These are phyloP conservation scores for Tetragonula carbonaria DNA, from an alignment of 2,888 invertebrate genomes.

Conservation along the genomic window DNA sequence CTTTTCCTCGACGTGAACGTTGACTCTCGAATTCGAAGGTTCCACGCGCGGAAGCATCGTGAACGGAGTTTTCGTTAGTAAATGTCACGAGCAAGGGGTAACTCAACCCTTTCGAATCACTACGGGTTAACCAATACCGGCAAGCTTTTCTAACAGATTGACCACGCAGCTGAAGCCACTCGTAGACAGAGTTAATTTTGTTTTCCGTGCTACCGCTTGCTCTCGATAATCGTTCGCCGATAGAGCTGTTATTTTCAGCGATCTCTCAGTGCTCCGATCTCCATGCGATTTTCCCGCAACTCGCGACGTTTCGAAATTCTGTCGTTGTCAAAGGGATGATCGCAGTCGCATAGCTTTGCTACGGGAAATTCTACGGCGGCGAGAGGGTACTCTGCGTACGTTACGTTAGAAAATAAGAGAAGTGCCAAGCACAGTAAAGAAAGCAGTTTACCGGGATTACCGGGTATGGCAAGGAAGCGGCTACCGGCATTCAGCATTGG, in stretches of 20 bases:
- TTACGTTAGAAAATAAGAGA: constrained; percentile 20
- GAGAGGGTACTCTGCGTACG: constrained; percentile 4
- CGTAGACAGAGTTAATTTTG: constrained; percentile 26
- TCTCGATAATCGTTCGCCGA: constrained; percentile 42
- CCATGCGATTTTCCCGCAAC: constrained; percentile 36
- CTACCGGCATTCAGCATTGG: constrained; percentile 82
- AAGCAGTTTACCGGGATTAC: constrained; percentile 79
- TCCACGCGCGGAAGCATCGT: too few species aligned
- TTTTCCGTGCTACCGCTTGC: constrained; percentile 27
- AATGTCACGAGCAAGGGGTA: constrained; percentile 15
- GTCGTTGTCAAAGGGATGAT: not conserved
- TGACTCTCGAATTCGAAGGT: not conserved
- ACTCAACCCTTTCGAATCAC: not conserved
- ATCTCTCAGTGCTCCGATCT: not conserved
- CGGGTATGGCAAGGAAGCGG: constrained; percentile 90
- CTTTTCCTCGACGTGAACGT: not conserved
- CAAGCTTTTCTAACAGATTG: constrained; percentile 11
- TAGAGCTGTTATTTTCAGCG: constrained; percentile 41
- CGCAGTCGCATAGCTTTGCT: not conserved
- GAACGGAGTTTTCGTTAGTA: not conserved
- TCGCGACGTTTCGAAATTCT: constrained; percentile 24
- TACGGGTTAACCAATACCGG: not conserved
- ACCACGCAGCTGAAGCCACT: not conserved
- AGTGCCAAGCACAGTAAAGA: constrained; percentile 68
- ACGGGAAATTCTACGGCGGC: constrained; percentile 19